Conservation (phyloP, 2,888 invertebrate species). For the Dugesia japonica region DNA sequence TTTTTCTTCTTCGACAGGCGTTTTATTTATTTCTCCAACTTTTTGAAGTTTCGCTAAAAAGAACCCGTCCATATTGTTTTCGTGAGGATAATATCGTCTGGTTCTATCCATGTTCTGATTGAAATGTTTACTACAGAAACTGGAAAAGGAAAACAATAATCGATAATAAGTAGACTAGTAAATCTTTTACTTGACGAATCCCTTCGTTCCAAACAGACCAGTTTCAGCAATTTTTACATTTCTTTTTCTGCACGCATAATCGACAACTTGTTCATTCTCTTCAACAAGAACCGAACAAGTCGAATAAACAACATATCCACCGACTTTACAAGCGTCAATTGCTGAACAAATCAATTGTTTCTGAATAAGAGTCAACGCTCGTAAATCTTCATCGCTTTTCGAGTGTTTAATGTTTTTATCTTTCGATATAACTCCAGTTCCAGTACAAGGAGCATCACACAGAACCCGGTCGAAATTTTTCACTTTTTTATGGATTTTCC, state of each 20-base stretch:
- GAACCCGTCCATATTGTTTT: constrained; percentile 97
- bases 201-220: constrained; percentile 80
- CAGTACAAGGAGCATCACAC: constrained; percentile 91
- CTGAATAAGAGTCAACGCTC: constrained; percentile 68
- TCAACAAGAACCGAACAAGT: constrained; percentile 93
- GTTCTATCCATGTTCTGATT: constrained; percentile 75
- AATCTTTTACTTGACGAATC: constrained; percentile 73
- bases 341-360: constrained; percentile 76
- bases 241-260: constrained; percentile 78
- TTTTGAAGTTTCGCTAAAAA: constrained; percentile 95
- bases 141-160: too few relatives aligned
- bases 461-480: constrained; percentile 84
- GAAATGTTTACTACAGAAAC: constrained; percentile 48
- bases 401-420: constrained; percentile 85
- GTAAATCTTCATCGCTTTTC: constrained; percentile 50
- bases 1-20: too few relatives aligned
- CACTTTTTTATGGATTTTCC: constrained; percentile 65
- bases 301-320: constrained; percentile 89
- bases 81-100: constrained; percentile 73
- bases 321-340: constrained; percentile 78
- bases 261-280: constrained; percentile 92
- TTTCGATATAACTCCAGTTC: constrained; percentile 90
- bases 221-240: constrained; percentile 76
- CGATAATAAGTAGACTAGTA: too few relatives aligned
- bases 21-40: too few relatives aligned